A percentile compares a stretch with the other conserved stretches of the same genome.
Evolutionary conservation across 1,140 invertebrate species (phyloP).

Genomic region (Apis dorsata): DNA sequence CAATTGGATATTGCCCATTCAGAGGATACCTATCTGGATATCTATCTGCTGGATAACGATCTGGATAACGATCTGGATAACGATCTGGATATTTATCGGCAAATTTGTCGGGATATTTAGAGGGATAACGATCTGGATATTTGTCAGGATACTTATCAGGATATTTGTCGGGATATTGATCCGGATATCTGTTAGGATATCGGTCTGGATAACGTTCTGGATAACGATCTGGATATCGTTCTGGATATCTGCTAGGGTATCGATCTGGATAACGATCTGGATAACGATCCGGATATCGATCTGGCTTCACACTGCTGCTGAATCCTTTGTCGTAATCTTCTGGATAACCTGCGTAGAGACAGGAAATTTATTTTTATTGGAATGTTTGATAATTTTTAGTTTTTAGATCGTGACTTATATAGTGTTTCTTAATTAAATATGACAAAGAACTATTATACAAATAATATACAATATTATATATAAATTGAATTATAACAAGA

Average conservation of each 20-base stretch:
- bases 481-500: neutral
- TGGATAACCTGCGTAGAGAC: constrained; percentile 66
- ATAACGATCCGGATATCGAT: constrained; percentile 78
- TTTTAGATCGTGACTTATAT: neutral
- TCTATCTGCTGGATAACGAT: constrained; percentile 66
- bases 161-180: constrained; percentile 77
- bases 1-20: constrained; percentile 60
- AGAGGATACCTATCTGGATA: constrained; percentile 68
- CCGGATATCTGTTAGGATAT: constrained; percentile 79
- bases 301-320: constrained; percentile 72
- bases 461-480: too few relatives aligned
- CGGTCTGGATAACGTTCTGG: constrained; percentile 74
- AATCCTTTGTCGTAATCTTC: constrained; percentile 77
- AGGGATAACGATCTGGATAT: constrained; percentile 71
- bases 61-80: constrained; percentile 73
- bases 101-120: constrained; percentile 69
- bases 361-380: constrained; percentile 2
- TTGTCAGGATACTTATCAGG: constrained; percentile 73
- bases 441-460: neutral
- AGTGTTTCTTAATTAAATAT: neutral
- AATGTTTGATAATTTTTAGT: neutral
- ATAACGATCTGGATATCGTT: constrained; percentile 76
- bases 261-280: constrained; percentile 75
- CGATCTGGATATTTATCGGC: constrained; percentile 78
- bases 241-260: constrained; percentile 71